These are phyloP conservation scores for Diphyllodes magnificus DNA, from an alignment of 2,113 vertebrate genomes.

Conservation along the genomic window DNA sequence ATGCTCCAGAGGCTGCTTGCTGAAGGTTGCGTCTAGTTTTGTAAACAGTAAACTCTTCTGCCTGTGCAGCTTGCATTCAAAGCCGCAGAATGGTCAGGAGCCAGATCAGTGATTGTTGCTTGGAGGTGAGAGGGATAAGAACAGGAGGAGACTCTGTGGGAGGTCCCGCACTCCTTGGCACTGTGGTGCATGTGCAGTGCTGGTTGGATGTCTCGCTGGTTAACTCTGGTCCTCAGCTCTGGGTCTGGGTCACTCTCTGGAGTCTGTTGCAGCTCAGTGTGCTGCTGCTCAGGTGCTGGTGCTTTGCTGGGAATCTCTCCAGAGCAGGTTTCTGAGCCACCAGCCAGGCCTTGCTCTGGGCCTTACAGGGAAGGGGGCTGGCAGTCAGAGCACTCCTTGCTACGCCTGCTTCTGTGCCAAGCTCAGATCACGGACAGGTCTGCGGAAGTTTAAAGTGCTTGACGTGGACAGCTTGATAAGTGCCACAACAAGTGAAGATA, in stretches of 20 bases:
- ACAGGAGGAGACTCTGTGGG: neutral
- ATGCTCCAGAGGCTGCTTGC: neutral
- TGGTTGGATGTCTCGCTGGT: neutral
- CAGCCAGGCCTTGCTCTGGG: neutral
- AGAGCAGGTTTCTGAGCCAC: neutral
- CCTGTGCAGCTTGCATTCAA: neutral
- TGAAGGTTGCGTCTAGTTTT: neutral
- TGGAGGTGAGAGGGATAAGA: neutral
- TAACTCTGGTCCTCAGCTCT: neutral
- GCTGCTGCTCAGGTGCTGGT: neutral
- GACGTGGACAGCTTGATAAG: neutral
- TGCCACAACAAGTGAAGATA: neutral
- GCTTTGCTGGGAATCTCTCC: neutral
- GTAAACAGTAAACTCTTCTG: neutral
- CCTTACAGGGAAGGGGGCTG: neutral
- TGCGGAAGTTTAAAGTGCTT: neutral
- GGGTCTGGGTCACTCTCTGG: neutral
- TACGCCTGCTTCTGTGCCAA: neutral
- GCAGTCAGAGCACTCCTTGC: neutral
- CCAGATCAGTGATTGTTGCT: neutral
- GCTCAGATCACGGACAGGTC: neutral
- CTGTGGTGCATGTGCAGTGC: accelerated
- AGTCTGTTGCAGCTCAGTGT: neutral
- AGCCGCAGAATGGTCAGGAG: neutral
- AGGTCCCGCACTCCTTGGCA: neutral